Evolutionary conservation across 2,113 vertebrate species (phyloP), one percentile per base, ranked within the genome.

Genomic region (Sander vitreus): DNA sequence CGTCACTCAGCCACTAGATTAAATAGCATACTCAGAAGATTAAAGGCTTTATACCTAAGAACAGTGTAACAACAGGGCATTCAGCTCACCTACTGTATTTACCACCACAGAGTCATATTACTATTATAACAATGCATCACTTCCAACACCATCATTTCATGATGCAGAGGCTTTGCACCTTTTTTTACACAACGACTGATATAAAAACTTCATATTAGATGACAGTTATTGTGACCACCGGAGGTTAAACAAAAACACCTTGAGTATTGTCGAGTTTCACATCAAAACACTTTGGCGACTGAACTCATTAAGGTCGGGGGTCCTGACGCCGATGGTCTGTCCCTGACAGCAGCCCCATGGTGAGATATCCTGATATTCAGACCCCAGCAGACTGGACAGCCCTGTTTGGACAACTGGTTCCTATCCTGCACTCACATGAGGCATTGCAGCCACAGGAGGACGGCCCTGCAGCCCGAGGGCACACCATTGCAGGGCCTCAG

Each of bases 351-450:
- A 25, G 51, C 90, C 90, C 91, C 91, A 51, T 80, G 88, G 88
- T 85, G 93, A 87, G 89, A 86, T 50, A 90, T 80, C 84, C 81
- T 91, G 80, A 87, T 90, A 58, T 77, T 80, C 86, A 85, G 87
- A 89, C 90, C 81, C 73, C 74, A 77, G 69, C 83, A 81, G 85
- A 88, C 79, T 83, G 86, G 79, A 72, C 30, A 64, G 80, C 78
- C 91, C 88, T 95, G 93, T 95, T 95, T 94, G 89, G 94, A 96
- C 95, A 96, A 95, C 90, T 96, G 95, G 94, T 95, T 95, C 93
- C 85, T 76, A 96, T 96, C 82, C 85, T 25, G 12, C 65, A 51
- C 84, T 81, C 64, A 48, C 86, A 87, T 63, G 80, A 89, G 78
- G 76, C 79, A 77, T 86, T 51, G 65, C 60, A 5, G 66, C 58